Evolutionary conservation across 2,888 invertebrate genomes (phyloP), one percentile per base, ranked within the genome.

Genomic region (Bombylius discolor): DNA sequence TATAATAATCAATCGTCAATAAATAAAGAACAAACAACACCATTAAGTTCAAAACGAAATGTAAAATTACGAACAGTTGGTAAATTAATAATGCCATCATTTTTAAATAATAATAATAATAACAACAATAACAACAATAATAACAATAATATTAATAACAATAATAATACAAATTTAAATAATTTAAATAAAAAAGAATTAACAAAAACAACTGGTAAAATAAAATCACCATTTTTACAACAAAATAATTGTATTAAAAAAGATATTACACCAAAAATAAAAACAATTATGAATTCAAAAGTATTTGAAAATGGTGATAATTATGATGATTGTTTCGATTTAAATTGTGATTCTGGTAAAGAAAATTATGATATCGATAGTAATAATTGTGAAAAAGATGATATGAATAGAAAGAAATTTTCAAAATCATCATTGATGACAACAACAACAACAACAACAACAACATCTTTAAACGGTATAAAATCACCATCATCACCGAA

Each of bases 201-300:
- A 14, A 33, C 5, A 2, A 70, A 70, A 46, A 66, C 68, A 58
- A 72, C 73, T n/a, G 72, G 72, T 23, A 72, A 71, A 61, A 65
- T 73, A 44, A 71, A 71, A 57, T 73, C 72, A 1, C 70, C 69
- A 1, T 73, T 73, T 51, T 68, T 73, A 8, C 69, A 71, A 50
- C 66, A 68, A 46, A 70, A 45, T 33, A 47, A 65, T 36, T 60
- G 58, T 49, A 58, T 58, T 49, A 67, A 65, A 48, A 59, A 63
- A 49, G 66, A 66, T 47, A n/a, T n/a, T 56, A 5, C 62, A 47
- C 52, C 54, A 49, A 56, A 63, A 36, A 59, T 64, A 57, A 56
- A 61, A 49, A 60, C 61, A 59, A 42, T 67, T 64, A 36, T 61
- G 57, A 49, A 57, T 58, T 49, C 67, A 65, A 50, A 59, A 63